Evolutionary conservation across 2,113 vertebrate species (phyloP), one percentile per base, ranked within the genome.

Genomic region (Balaeniceps rex): DNA sequence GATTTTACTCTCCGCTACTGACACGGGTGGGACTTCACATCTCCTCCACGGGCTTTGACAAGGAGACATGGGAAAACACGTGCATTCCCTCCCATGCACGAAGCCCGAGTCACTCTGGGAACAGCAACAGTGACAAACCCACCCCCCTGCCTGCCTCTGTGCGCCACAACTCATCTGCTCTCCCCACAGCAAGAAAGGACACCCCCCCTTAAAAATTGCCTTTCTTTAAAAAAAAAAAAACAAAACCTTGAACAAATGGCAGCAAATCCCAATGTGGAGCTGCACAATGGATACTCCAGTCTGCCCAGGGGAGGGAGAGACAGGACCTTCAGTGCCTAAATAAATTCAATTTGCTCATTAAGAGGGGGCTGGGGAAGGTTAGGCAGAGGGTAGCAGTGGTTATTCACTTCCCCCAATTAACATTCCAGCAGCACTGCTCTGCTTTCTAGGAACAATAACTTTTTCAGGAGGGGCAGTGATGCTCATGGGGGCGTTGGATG

Each of bases 381-480:
- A 96, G 91, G 81, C 54, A 1, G 72, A 92, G 94, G 94, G 91
- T 70, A 85, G 80, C 58, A 4, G 65, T 89, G 87, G 77, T 96
- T 93, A 97, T 97, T 96, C 91, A 96, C 75, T 95, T 94, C 88
- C 81, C 87, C 96, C 94, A 97, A 97, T 98, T 98, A 98, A 98
- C 97, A 98, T 98, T 97, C 96, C 97, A 95, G 86, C 7, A 7
- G 83, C 85, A 10, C 74, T 22, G 80, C 94, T 76, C 91, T 65
- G 86, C 95, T 97, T 95, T 95, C 77, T 14, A 88, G 93, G 94
- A 95, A 97, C 96, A 97, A 97, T 93, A 86, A 94, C 88, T 76
- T 92, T 94, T 96, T 38, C 4, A 58, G 66, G 71, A 83, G 80
- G 96, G 94, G 87, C 87, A 69, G 81, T 2, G 28, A 94, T 54